Conservation (phyloP, 2,113 vertebrate species). For the Apodemus speciosus region DNA sequence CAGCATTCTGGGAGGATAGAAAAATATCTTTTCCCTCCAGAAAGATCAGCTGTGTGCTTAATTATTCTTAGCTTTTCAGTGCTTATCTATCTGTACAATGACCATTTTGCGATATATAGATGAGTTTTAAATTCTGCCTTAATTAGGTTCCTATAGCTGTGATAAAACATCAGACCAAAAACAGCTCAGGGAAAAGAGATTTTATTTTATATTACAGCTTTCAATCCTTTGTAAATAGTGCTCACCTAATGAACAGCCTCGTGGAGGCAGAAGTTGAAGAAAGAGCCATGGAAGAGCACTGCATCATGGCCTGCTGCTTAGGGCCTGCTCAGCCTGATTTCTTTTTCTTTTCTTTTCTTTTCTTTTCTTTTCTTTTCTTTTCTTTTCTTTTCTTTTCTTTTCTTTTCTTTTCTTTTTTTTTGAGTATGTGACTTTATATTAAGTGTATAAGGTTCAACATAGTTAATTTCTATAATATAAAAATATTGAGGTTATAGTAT, state of each 20-base stretch:
- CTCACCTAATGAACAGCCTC: not conserved
- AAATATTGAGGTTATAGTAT: not conserved
- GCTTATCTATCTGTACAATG: not conserved
- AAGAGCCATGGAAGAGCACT: not conserved
- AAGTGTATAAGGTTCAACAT: not conserved
- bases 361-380: no score
- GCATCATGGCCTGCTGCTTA: not conserved
- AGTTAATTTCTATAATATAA: not conserved
- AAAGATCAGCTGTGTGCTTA: not conserved
- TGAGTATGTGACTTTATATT: not conserved
- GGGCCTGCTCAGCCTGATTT: not conserved
- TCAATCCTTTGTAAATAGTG: not conserved
- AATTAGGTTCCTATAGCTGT: not conserved
- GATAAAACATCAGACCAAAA: not conserved
- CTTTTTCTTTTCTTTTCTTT: no score
- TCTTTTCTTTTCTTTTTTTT: no score
- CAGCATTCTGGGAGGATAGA: not conserved
- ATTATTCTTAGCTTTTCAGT: not conserved
- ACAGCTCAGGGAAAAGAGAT: not conserved
- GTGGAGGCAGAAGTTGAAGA: not conserved
- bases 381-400: no score
- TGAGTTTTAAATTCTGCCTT: not conserved
- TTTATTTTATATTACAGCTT: not conserved
- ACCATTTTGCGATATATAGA: not conserved
- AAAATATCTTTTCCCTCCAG: not conserved